These are phyloP conservation scores for Drosophila villosipedis DNA, from an alignment of 2,888 invertebrate genomes.

Conservation along the genomic window DNA sequence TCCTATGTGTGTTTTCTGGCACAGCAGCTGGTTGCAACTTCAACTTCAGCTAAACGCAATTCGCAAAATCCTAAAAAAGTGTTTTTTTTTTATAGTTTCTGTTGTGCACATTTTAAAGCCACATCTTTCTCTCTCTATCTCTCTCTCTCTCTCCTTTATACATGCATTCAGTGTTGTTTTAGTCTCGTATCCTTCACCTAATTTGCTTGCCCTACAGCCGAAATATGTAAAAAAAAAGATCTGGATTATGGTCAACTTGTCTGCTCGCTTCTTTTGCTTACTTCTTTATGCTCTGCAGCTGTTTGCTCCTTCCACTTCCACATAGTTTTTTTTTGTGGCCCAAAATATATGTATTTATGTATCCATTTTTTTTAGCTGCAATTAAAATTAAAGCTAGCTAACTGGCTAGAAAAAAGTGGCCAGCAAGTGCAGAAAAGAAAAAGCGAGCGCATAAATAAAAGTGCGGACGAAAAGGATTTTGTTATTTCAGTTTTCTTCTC, in stretches of 20 bases:
- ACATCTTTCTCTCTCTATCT: background rate
- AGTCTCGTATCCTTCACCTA: conserved; percentile 71
- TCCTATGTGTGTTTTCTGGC: background rate
- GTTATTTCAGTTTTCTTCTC: background rate
- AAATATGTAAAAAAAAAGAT: conserved; percentile 24
- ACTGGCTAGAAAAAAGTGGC: conserved; percentile 11
- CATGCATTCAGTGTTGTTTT: conserved; percentile 25
- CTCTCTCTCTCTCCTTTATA: background rate
- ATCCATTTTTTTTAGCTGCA: conserved; percentile 19
- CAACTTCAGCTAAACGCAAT: background rate
- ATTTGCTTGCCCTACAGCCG: conserved; percentile 50
- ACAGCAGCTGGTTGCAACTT: too few relatives aligned
- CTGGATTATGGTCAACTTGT: conserved; percentile 68
- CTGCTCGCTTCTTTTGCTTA: conserved; percentile 24
- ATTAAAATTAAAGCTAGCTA: conserved; percentile 38
- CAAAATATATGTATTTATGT: conserved; percentile 18
- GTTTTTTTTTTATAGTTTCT: too few relatives aligned
- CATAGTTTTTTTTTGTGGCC: conserved; percentile 24
- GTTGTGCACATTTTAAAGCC: background rate
- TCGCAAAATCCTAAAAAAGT: background rate
- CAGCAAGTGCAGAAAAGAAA: background rate
- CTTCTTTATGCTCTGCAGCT: background rate
- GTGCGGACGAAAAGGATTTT: conserved; percentile 26
- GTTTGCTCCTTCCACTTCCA: conserved; percentile 3
- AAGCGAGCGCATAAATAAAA: conserved; percentile 27